These are phyloP conservation scores for Chymomyza caudatula DNA, from an alignment of 2,888 invertebrate species.

Conservation along the genomic window DNA sequence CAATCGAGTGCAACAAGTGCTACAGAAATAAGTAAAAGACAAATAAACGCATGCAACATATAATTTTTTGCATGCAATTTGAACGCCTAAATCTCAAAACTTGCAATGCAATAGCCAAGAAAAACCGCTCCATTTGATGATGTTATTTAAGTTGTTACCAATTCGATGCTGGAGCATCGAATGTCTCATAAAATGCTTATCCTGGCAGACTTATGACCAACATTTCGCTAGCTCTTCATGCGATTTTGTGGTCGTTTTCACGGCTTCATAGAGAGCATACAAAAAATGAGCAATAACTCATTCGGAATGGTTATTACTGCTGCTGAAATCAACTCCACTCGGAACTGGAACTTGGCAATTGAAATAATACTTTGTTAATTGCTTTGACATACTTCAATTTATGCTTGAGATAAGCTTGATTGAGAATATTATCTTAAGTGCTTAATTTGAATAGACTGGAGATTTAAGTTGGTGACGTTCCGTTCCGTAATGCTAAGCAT, in stretches of 20 bases:
- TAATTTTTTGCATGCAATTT: background rate
- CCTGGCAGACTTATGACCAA: conserved; percentile 23
- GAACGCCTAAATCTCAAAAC: conserved; percentile 22
- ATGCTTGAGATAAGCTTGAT: background rate
- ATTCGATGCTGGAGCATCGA: background rate
- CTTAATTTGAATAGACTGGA: background rate
- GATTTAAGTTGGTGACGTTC: too few species aligned
- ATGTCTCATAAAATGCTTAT: conserved; percentile 41
- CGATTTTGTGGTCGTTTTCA: conserved; percentile 44
- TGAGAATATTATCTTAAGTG: background rate
- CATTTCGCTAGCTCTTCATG: conserved; percentile 63
- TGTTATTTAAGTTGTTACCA: background rate
- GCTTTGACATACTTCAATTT: background rate
- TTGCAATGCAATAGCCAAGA: conserved; percentile 37
- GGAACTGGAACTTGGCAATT: background rate
- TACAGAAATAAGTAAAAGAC: conserved; percentile 21
- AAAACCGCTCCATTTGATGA: background rate
- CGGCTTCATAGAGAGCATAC: background rate
- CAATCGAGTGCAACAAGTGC: conserved; percentile 63
- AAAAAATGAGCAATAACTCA: background rate
- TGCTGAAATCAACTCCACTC: background rate
- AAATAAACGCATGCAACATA: conserved; percentile 45
- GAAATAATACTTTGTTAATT: background rate
- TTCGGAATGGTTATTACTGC: background rate
- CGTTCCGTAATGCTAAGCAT: too few species aligned